A percentile compares a stretch with the other conserved stretches of the same genome.
Evolutionary conservation across 2,113 vertebrate genomes (phyloP).

Genomic region (Reinhardtius hippoglossoides): DNA sequence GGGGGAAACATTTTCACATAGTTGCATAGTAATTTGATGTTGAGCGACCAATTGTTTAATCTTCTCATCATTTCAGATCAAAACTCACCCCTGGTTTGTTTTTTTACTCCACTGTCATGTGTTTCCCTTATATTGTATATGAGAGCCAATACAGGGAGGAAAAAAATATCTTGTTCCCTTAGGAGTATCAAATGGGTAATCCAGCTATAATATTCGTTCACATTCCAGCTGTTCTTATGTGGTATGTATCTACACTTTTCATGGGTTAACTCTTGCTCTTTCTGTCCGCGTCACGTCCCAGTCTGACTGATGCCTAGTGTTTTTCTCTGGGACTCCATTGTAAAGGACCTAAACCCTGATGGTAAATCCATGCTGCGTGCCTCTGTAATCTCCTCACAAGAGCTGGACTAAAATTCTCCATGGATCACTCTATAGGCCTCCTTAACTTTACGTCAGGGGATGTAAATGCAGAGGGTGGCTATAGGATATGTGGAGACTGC

Average conservation of each 20-base stretch:
- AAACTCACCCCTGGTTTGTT: too few relatives aligned
- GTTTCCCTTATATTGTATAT: too few relatives aligned
- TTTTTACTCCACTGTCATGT: too few relatives aligned
- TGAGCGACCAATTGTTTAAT: too few relatives aligned
- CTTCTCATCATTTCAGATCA: too few relatives aligned
- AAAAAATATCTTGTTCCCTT: not conserved
- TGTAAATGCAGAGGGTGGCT: constrained; percentile 2
- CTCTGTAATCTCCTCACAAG: constrained; percentile 50
- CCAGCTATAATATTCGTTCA: not conserved
- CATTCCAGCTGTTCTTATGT: not conserved
- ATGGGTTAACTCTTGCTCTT: not conserved
- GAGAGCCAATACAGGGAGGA: not conserved
- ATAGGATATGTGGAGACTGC: not conserved
- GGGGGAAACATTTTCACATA: too few relatives aligned
- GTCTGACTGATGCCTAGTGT: not conserved
- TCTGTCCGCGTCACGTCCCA: not conserved
- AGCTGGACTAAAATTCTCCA: constrained; percentile 36
- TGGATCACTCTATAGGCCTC: constrained; percentile 22
- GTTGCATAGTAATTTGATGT: too few relatives aligned
- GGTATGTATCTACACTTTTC: not conserved
- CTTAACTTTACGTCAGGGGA: constrained; percentile 40
- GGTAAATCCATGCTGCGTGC: constrained; percentile 41
- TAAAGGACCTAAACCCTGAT: constrained; percentile 15
- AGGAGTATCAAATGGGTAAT: not conserved
- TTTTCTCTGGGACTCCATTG: constrained; percentile 19